Evolutionary conservation across 2,888 invertebrate species (phyloP), one percentile per base, ranked within the genome.

Genomic region (Prionchulus punctatus): DNA sequence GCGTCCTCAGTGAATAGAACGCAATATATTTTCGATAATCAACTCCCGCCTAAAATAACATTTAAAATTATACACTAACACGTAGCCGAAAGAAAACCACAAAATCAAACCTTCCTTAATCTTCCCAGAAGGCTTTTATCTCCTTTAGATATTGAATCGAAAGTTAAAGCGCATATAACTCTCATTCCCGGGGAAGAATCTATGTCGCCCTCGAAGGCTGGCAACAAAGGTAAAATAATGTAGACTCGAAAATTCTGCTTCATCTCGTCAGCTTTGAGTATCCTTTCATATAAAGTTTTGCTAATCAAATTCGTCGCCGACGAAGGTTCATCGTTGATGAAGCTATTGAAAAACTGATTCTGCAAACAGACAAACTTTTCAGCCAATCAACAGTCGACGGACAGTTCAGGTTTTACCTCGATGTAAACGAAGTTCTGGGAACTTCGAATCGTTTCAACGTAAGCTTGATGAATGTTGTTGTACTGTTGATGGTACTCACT

Each of bases 381-480:
- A n/a, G n/a, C n/a, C n/a, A n/a, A n/a, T n/a, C n/a, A n/a, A n/a
- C n/a, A n/a, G n/a, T n/a, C n/a, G n/a, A n/a, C n/a, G n/a, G n/a
- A n/a, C n/a, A n/a, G n/a, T n/a, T n/a, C n/a, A n/a, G n/a, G n/a
- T n/a, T n/a, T n/a, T 52, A 57, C 59, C 70, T 96, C 96, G 54
- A 98, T 94, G 72, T 96, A 98, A 64, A 98, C 80, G 70, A 85
- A 94, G 73, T 92, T 86, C 68, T 91, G 85, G 0, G 96, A 84
- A 62, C 85, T 81, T 25, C 83, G 83, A 58, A 98, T 96, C 1
- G 85, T 82, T 66, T 91, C 83, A 47, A 92, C 82, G 71, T 96
- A 96, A 1, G 94, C 94, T 66, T 89, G 67, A 43, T 75, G 75
- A 55, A 77, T 77, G 31, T 75, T 75, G 57, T 67, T 65, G n/a